Evolutionary conservation across 2,113 vertebrate species (phyloP), one percentile per base, ranked within the genome.

Genomic region (Albula goreensis): DNA sequence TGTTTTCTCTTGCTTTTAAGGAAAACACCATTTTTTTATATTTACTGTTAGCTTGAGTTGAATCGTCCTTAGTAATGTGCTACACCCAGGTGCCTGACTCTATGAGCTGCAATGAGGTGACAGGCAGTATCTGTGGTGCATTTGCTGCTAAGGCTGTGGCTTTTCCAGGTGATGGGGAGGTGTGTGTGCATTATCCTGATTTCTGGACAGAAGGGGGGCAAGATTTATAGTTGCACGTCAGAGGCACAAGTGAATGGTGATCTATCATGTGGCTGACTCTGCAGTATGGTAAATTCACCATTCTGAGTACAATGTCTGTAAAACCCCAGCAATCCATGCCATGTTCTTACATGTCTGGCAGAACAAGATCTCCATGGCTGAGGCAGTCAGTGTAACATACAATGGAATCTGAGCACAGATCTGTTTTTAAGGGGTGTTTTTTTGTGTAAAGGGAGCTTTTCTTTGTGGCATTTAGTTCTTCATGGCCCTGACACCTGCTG

Each of bases 401-500:
- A 60, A 41, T 83, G 53, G 56, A 31, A 31, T 51, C 31, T 31
- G 31, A 13, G 56, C 31, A 41, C 31, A 41, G 31, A 41, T 66
- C 60, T 66, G 63, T 53, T 77, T 86, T 57, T 56, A 60, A 66
- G 77, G 63, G 25, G 78, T 57, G 74, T n/a, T 57, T 82, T 83
- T 74, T 78, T 56, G 17, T 22, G 31, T 4, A 19, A 19, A 78
- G 78, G 57, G 25, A 50, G 10, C 31, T 17, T 82, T 82, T 31
- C 51, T 83, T 41, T 57, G 48, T 66, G 78, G 48, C 48, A 50
- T n/a, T 50, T 6, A 66, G 78, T 81, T 22, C 19, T 41, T 66
- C 50, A 70, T 15, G 22, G 52, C 53, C 49, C 48, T 57, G 84
- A 87, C 88, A 77, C 31, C 84, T 89, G 87, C 79, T 80, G 84